phyloP scores from a whole-genome alignment of 2,888 invertebrate genomes.

The Rotaria sp. region DNA sequence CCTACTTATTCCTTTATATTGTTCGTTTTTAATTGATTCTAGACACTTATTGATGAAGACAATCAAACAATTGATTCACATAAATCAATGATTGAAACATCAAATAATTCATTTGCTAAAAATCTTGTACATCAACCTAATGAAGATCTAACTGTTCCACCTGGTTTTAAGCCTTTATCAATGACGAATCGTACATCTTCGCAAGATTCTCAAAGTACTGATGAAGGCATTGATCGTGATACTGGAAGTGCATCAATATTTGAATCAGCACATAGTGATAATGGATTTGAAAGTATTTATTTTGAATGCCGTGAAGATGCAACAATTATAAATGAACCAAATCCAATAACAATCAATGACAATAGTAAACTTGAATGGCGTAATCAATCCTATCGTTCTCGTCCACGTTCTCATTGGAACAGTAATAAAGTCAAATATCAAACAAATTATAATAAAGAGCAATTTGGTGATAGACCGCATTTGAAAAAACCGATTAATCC shows the following conservation, averaged over 20 bases:
- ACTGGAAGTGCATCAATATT: not conserved
- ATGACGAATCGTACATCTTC: not conserved
- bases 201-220: not conserved
- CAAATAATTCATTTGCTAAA: not conserved
- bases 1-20: too few relatives aligned
- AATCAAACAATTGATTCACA: not conserved
- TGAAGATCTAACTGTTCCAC: not conserved
- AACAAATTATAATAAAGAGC: not conserved
- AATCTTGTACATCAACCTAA: not conserved
- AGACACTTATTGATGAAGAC: not conserved
- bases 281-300: not conserved
- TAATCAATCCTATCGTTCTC: not conserved
- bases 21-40: not conserved
- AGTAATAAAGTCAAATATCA: not conserved
- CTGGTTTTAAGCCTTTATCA: not conserved
- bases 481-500: not conserved
- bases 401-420: not conserved
- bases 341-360: not conserved
- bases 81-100: too few relatives aligned
- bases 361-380: not conserved
- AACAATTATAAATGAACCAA: not conserved
- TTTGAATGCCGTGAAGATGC: not conserved
- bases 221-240: not conserved
- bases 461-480: not conserved
- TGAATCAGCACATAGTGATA: not conserved